These are phyloP conservation scores for Xanthia togata DNA, from an alignment of 2,888 invertebrate species.

Conservation along the genomic window DNA sequence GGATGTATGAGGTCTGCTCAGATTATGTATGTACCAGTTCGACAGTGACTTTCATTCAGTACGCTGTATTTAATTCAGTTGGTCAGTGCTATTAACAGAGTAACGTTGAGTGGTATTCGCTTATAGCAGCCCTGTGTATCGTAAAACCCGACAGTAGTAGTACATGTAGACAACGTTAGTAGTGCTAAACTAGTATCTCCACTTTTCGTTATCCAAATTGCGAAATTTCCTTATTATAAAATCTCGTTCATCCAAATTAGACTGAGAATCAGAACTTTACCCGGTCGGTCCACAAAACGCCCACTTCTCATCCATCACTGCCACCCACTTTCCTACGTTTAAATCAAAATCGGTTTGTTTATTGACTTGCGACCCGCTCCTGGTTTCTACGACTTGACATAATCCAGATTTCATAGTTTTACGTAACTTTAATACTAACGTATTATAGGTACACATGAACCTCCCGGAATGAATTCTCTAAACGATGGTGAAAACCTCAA, in stretches of 20 bases:
- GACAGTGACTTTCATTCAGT: background rate
- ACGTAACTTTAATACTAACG: too few species aligned
- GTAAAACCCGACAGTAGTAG: too few species aligned
- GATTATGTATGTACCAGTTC: constrained; percentile 25
- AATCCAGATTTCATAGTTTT: too few species aligned
- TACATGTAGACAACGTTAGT: background rate
- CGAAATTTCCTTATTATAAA: background rate
- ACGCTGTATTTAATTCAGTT: background rate
- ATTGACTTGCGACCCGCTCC: too few species aligned
- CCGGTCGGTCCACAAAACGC: background rate
- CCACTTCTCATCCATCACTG: background rate
- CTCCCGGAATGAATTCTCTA: too few species aligned
- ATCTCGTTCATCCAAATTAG: background rate
- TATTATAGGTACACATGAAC: too few species aligned
- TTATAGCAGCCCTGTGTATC: background rate
- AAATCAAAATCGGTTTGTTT: background rate
- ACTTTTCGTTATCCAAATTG: background rate
- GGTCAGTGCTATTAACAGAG: background rate
- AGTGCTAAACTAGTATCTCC: background rate
- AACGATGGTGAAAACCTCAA: too few species aligned
- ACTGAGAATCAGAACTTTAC: background rate
- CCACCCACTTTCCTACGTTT: background rate
- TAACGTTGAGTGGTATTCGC: background rate
- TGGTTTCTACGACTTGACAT: too few species aligned
- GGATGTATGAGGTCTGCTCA: background rate